Evolutionary conservation across 2,113 vertebrate genomes (phyloP).

Genomic region (Petrocephalus microphthalmus): DNA sequence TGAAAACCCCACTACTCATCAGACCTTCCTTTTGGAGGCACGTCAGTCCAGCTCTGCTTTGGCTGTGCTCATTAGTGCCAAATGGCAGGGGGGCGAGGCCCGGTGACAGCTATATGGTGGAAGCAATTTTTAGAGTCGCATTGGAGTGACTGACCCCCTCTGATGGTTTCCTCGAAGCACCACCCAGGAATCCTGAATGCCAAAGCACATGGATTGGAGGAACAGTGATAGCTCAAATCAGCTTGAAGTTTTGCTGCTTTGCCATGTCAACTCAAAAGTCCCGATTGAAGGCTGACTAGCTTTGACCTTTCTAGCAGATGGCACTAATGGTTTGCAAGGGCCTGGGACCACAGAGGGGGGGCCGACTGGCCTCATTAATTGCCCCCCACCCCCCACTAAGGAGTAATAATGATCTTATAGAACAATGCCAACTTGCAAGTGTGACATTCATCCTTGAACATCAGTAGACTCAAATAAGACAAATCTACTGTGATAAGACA

Average conservation of each 20-base stretch:
- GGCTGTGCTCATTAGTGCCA: neutral
- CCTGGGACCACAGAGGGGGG: slow-evolving; percentile 22
- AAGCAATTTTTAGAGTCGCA: neutral
- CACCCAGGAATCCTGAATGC: neutral
- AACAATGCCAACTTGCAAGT: neutral
- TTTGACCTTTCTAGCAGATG: slow-evolving; percentile 50
- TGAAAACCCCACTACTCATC: neutral
- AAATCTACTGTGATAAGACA: neutral
- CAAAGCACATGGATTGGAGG: neutral
- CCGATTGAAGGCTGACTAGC: slow-evolving; percentile 33
- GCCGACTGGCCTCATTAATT: slow-evolving; percentile 26
- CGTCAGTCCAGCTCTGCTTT: neutral
- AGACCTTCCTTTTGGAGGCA: neutral
- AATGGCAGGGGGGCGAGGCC: neutral
- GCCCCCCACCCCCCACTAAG: slow-evolving; percentile 12
- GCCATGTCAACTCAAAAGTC: slow-evolving; percentile 26
- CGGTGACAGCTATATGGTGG: neutral
- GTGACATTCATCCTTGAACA: neutral
- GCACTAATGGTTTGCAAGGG: slow-evolving; percentile 34
- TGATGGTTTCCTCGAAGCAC: neutral
- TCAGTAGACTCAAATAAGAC: neutral
- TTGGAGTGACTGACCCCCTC: neutral
- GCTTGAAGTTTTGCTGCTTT: slow-evolving; percentile 11
- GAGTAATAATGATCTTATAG: neutral
- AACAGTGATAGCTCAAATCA: neutral